Evolutionary conservation across 2,113 vertebrate genomes (phyloP).

Genomic region (Tyrannus savana): DNA sequence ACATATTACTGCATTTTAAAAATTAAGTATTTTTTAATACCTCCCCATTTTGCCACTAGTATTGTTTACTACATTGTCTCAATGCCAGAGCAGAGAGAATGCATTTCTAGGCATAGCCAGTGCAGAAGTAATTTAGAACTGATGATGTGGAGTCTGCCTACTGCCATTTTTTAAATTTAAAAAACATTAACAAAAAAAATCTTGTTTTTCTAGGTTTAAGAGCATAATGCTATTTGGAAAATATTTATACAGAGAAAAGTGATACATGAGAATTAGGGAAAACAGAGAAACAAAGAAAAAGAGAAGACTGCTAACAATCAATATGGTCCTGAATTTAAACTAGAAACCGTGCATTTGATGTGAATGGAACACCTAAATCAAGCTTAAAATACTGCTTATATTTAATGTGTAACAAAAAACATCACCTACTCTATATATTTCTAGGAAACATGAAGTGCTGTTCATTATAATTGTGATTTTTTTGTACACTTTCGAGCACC

Average conservation of each 20-base stretch:
- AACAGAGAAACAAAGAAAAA: neutral
- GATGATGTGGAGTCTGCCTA: neutral
- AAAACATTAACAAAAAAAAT: neutral
- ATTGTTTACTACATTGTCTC: conserved; percentile 40
- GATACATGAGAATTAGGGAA: neutral
- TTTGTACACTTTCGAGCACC: neutral
- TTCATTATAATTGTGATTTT: neutral
- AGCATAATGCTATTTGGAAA: neutral
- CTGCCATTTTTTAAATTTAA: neutral
- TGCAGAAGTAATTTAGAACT: conserved; percentile 24
- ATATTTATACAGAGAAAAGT: neutral
- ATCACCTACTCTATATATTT: neutral
- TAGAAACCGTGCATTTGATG: conserved; percentile 9
- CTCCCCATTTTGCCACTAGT: conserved; percentile 45
- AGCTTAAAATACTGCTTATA: neutral
- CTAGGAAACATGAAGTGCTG: neutral
- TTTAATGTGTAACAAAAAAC: neutral
- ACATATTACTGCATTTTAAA: conserved; percentile 58
- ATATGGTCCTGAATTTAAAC: conserved; percentile 4
- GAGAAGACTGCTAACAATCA: neutral
- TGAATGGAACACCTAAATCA: neutral
- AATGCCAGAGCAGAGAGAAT: neutral
- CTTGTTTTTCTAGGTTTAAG: neutral
- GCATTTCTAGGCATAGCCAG: neutral
- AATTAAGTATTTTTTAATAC: conserved; percentile 65